A percentile compares a stretch with the other conserved stretches of the same genome.
Conservation (phyloP, 2,888 invertebrate genomes). For the Osmoderma eremita region DNA sequence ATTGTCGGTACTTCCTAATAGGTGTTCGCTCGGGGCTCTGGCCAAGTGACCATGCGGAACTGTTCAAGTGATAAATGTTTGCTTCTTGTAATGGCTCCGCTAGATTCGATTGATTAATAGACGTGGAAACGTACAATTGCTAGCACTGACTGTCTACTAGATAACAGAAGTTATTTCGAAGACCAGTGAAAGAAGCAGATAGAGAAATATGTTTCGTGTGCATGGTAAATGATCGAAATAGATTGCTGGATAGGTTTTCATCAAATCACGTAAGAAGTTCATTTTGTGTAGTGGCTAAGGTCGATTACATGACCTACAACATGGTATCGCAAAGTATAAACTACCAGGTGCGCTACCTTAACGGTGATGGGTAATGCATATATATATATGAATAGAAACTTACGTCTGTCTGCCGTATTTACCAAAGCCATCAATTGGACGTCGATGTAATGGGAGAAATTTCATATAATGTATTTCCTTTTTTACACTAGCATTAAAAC, state of each 20-base stretch:
- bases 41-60: constrained; percentile 49
- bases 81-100: constrained; percentile 49
- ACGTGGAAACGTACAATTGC: constrained; percentile 44
- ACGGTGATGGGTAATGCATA: too few relatives aligned
- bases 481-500: too few relatives aligned
- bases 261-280: constrained; percentile 1
- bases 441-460: too few relatives aligned
- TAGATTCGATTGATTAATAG: constrained; percentile 53
- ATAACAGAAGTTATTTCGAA: constrained; percentile 33
- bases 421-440: too few relatives aligned
- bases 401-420: too few relatives aligned
- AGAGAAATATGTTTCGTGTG: constrained; percentile 15
- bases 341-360: not conserved
- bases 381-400: too few relatives aligned
- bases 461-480: too few relatives aligned
- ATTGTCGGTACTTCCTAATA: constrained; percentile 38
- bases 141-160: constrained; percentile 28
- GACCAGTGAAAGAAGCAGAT: constrained; percentile 10
- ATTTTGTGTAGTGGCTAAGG: constrained; percentile 1
- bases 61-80: constrained; percentile 45
- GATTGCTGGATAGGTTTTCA: constrained; percentile 13
- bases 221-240: constrained; percentile 29
- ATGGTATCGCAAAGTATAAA: not conserved
- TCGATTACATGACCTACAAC: constrained; percentile 14
- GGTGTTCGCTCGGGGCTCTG: constrained; percentile 39